Conservation (phyloP, 64 coral and sea anemone species). For the Trachythela sp. region DNA sequence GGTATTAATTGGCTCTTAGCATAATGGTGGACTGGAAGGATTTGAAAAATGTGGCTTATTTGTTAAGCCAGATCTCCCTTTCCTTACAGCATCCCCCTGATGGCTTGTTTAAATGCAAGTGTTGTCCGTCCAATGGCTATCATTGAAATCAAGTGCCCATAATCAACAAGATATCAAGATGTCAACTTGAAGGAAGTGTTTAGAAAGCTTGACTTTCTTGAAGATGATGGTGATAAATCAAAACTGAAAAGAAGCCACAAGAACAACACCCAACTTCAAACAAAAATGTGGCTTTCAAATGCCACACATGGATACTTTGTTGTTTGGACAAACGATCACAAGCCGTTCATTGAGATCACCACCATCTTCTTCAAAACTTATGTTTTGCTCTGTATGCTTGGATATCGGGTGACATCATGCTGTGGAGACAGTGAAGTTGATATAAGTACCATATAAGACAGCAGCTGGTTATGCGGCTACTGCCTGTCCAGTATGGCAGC, state of each 20-base stretch:
- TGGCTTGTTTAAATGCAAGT: not conserved
- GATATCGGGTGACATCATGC: constrained; percentile 17
- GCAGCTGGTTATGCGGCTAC: not conserved
- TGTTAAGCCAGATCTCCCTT: constrained; percentile 30
- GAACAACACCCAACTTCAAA: constrained; percentile 15
- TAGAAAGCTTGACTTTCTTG: not conserved
- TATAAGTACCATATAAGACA: not conserved
- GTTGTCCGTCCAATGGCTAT: not conserved
- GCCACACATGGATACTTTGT: not conserved
- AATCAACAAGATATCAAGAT: not conserved
- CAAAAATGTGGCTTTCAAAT: constrained; percentile 32
- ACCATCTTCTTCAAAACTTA: constrained; percentile 34
- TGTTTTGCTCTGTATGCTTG: constrained; percentile 34
- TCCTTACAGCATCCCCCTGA: not conserved
- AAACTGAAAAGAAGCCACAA: not conserved
- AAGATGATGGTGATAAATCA: not conserved
- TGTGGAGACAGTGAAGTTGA: constrained; percentile 4
- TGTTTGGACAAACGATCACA: not conserved
- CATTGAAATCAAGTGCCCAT: not conserved
- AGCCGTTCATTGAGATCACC: not conserved
- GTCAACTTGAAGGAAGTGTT: not conserved
- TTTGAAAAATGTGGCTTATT: constrained; percentile 49
- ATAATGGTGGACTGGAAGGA: constrained; percentile 26
- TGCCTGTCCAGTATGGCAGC: not conserved
- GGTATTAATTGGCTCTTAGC: constrained; percentile 6